These are phyloP conservation scores for Onychorhynchus coronatus DNA, from an alignment of 2,113 vertebrate genomes.

Conservation along the genomic window DNA sequence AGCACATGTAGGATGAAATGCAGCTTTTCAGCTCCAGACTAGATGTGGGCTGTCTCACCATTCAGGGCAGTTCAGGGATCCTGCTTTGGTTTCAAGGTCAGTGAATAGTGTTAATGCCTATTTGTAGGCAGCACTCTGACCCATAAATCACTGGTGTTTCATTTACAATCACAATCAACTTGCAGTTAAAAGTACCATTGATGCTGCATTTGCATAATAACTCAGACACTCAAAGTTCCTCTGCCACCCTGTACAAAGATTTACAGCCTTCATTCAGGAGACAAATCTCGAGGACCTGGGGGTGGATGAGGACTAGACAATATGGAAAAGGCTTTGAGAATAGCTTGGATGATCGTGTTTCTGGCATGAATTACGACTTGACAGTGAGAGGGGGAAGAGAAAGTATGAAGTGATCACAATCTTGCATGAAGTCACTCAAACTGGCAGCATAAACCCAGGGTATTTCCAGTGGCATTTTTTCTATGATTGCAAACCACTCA, in stretches of 20 bases:
- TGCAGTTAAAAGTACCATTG: background rate
- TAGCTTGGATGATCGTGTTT: background rate
- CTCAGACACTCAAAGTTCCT: background rate
- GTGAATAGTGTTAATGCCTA: background rate
- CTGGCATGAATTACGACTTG: background rate
- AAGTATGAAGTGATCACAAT: background rate
- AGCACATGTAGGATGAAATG: background rate
- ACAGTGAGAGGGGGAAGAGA: background rate
- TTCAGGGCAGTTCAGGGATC: background rate
- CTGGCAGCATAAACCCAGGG: background rate
- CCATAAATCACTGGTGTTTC: background rate
- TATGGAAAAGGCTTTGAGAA: slow-evolving; percentile 20
- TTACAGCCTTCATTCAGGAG: slow-evolving; percentile 17
- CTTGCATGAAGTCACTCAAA: background rate
- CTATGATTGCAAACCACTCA: background rate
- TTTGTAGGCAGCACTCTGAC: background rate
- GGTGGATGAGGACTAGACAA: background rate
- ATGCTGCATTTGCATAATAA: slow-evolving; percentile 1
- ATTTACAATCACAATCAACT: background rate
- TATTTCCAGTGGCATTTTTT: background rate
- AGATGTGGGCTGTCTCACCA: background rate
- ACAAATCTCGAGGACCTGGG: background rate
- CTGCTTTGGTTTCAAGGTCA: background rate
- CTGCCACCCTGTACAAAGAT: background rate
- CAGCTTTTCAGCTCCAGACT: background rate